Evolutionary conservation across 2,888 invertebrate species (phyloP), one percentile per base, ranked within the genome.

Genomic region (Acanthopleura granulata): DNA sequence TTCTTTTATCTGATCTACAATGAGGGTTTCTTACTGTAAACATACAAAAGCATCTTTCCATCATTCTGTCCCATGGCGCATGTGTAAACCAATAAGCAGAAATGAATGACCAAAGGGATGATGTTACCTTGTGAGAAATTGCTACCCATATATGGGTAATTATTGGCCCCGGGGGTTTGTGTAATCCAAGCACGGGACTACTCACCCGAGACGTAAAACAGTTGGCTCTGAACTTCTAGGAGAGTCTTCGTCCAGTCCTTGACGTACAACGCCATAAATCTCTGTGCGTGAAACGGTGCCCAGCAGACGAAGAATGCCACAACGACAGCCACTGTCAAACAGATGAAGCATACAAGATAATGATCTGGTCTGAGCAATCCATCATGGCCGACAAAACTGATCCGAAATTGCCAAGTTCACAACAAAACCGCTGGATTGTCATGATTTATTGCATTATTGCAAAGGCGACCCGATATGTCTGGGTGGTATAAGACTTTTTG

Each of bases 221-320:
- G 83, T 72, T 88, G 84, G 66, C 87, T 87, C 76, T 91, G 90
- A 14, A 90, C 83, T 70, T 85, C 84, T 74, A 89, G 82, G 4
- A 90, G 78, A 6, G 86, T 80, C 6, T 84, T 80, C 0, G 89
- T 90, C 90, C 90, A 91, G 49, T 85, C 75, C 15, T 84, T 82
- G 3, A 90, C 83, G 79, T 89, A 91, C 57, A 91, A 81, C 89
- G 94, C 95, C 90, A 96, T 93, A 74, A 97, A 92, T 73, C 97
- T 92, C 90, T 97, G 97, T 16, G 96, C 95, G 91, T 97, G 97
- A 91, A 97, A 97, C 0, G 98, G 97, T 0, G 97, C 96, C 84
- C 96, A 95, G 76, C 97, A 97, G 3, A 97, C 95, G 75, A 96
- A 96, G 91, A 96, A 96, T 93, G 96, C 96, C 12, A 97, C 93